Percentiles rank a stretch among this genome's conserved stretches.
These are phyloP conservation scores for Corticium candelabrum DNA, from an alignment of 37 sponge, comb jelly and placozoan species.

Conservation along the genomic window DNA sequence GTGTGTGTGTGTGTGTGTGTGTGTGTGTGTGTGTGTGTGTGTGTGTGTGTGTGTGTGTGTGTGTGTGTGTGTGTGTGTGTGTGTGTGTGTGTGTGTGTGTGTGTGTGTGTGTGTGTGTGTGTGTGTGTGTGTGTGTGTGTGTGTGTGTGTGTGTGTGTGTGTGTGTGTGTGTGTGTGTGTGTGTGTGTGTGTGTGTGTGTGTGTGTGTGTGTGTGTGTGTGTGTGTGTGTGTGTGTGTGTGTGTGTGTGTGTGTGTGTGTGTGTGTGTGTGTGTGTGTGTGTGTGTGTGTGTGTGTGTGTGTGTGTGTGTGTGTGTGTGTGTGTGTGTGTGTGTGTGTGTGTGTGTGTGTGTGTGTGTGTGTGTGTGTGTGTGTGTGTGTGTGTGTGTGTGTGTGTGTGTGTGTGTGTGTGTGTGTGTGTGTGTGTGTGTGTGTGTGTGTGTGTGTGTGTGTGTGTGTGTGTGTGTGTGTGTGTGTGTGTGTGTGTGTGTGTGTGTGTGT, in stretches of 20 bases:
- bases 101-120: slow-evolving; percentile 45
- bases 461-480: slow-evolving; percentile 45
- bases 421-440: slow-evolving; percentile 47
- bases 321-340: slow-evolving; percentile 38
- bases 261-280: slow-evolving; percentile 16
- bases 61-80: slow-evolving; percentile 31
- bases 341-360: slow-evolving; percentile 41
- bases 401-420: slow-evolving; percentile 47
- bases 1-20: slow-evolving; percentile 21
- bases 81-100: slow-evolving; percentile 38
- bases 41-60: slow-evolving; percentile 21
- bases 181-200: neutral
- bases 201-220: slow-evolving; percentile 1
- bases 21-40: slow-evolving; percentile 21
- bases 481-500: slow-evolving; percentile 29
- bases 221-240: slow-evolving; percentile 23
- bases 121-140: slow-evolving; percentile 50
- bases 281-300: slow-evolving; percentile 21
- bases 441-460: slow-evolving; percentile 48
- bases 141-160: slow-evolving; percentile 51
- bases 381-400: slow-evolving; percentile 51
- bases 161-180: slow-evolving; percentile 41
- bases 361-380: slow-evolving; percentile 50
- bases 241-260: neutral
- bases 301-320: slow-evolving; percentile 40